Conservation (phyloP, 2,888 invertebrate genomes). For the Caenorhabditis japonica region DNA sequence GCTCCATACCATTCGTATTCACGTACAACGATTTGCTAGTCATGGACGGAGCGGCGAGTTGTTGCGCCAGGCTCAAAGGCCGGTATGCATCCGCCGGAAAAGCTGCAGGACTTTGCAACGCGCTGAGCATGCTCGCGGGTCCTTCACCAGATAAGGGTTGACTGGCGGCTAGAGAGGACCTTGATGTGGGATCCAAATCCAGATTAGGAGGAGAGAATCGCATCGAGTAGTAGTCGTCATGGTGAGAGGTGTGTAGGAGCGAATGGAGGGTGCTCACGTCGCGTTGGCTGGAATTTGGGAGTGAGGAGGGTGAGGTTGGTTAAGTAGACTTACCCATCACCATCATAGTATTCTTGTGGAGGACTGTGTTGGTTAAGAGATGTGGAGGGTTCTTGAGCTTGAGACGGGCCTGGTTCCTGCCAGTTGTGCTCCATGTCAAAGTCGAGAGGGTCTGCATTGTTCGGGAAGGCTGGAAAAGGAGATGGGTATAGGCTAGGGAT, state of each 20-base stretch:
- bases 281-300: constrained; percentile 25
- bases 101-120: constrained; percentile 15
- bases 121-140: constrained; percentile 53
- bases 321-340: constrained; percentile 30
- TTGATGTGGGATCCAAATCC: constrained; percentile 12
- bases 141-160: constrained; percentile 43
- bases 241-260: constrained; percentile 17
- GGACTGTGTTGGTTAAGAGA: constrained; percentile 56
- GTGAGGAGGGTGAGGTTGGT: background rate
- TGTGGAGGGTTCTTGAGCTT: constrained; percentile 4
- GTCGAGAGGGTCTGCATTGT: constrained; percentile 34
- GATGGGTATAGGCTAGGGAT: no score
- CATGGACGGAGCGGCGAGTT: constrained; percentile 57
- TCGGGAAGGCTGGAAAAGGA: constrained; percentile 24
- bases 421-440: constrained; percentile 45
- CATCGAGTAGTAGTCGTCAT: constrained; percentile 42
- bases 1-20: constrained; percentile 37
- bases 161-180: constrained; percentile 26
- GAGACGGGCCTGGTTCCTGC: constrained; percentile 44
- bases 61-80: constrained; percentile 49
- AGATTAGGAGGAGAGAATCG: constrained; percentile 53
- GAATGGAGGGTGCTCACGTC: constrained; percentile 43
- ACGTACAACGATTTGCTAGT: constrained; percentile 16
- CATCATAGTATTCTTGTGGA: constrained; percentile 60
- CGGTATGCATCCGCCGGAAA: constrained; percentile 38